These are phyloP conservation scores for Brachyptera risi DNA, from an alignment of 2,888 invertebrate genomes.

Conservation along the genomic window DNA sequence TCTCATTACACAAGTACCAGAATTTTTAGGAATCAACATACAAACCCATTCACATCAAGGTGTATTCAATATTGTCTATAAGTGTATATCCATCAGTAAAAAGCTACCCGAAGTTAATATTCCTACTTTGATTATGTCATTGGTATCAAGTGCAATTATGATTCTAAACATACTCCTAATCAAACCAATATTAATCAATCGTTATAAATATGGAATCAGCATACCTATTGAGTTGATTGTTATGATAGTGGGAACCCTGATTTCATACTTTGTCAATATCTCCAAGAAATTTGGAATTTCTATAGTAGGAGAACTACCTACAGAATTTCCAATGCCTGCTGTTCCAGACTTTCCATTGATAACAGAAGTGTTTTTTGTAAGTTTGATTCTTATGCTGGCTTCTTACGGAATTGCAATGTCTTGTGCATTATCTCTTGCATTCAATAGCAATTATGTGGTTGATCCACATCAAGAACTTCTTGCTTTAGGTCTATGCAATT, in stretches of 20 bases:
- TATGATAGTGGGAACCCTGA: neutral
- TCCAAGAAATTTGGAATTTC: neutral
- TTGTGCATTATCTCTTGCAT: neutral
- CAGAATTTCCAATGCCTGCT: neutral
- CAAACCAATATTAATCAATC: neutral
- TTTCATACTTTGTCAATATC: neutral
- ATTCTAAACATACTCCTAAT: neutral
- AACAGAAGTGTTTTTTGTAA: neutral
- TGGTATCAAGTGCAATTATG: neutral
- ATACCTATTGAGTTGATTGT: constrained; percentile 2
- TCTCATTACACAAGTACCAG: constrained; percentile 65
- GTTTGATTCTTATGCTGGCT: neutral
- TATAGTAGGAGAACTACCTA: constrained; percentile 1
- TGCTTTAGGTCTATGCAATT: neutral
- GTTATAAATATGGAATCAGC: neutral
- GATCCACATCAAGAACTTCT: constrained; percentile 14
- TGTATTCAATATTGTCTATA: too few species aligned
- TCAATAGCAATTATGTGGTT: neutral
- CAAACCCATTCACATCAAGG: too few species aligned
- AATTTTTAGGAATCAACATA: constrained; percentile 61
- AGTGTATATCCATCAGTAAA: too few species aligned
- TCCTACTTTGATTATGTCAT: neutral
- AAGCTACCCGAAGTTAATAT: neutral
- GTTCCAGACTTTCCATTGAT: neutral
- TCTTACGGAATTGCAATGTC: constrained; percentile 1